Conservation (phyloP, 2,113 vertebrate genomes). For the Poicephalus gulielmi region DNA sequence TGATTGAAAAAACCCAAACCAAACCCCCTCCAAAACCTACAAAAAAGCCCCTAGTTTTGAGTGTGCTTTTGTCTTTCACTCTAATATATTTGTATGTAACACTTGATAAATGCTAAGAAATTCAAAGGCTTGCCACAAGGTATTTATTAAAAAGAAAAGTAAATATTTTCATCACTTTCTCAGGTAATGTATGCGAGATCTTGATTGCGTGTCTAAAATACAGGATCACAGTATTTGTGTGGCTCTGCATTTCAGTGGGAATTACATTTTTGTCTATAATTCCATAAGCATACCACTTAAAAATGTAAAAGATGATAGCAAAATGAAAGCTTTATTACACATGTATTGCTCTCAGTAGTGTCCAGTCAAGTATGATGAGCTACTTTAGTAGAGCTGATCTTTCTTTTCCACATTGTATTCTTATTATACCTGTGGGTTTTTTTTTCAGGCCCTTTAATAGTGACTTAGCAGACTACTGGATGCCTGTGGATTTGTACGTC, state of each 20-base stretch:
- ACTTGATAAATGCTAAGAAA: not conserved
- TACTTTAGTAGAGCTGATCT: not conserved
- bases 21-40: not conserved
- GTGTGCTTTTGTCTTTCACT: not conserved
- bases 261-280: not conserved
- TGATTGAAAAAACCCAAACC: rapidly evolving
- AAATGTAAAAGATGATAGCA: not conserved
- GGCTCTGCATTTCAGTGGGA: not conserved
- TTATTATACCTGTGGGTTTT: not conserved
- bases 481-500: conserved; percentile 95
- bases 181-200: not conserved
- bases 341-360: not conserved
- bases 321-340: not conserved
- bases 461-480: conserved; percentile 85
- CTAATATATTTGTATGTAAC: not conserved
- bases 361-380: not conserved
- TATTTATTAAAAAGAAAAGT: not conserved
- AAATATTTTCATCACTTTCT: not conserved
- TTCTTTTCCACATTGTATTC: not conserved
- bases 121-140: not conserved
- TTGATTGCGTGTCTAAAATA: not conserved
- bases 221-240: not conserved
- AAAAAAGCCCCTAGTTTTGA: not conserved
- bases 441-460: conserved; percentile 83
- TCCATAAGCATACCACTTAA: not conserved